phyloP scores from a whole-genome alignment of 2,113 vertebrate species.

The Mellivora capensis region DNA sequence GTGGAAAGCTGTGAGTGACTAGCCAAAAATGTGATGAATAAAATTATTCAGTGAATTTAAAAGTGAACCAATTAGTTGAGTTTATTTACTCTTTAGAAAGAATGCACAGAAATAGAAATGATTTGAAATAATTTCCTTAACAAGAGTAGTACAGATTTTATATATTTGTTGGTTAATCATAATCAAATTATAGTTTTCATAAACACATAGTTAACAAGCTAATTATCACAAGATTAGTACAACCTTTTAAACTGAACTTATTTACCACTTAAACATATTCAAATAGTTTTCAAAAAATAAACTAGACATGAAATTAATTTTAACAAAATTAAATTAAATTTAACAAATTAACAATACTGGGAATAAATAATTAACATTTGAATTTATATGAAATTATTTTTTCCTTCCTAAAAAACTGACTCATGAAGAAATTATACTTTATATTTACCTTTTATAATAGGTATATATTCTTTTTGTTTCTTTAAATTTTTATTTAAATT shows the following conservation, averaged over 20 bases:
- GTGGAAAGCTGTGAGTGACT: background rate
- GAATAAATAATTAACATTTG: background rate
- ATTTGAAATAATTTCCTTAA: background rate
- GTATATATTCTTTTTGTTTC: background rate
- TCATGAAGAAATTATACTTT: background rate
- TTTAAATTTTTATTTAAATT: too few species aligned
- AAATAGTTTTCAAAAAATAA: background rate
- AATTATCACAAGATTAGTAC: background rate
- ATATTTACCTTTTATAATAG: background rate
- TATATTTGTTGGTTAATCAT: background rate
- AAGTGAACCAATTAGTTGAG: background rate
- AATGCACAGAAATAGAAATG: background rate
- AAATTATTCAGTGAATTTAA: background rate
- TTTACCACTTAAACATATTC: background rate
- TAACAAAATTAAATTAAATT: background rate
- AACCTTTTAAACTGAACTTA: background rate
- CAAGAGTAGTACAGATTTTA: background rate
- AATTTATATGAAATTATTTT: background rate
- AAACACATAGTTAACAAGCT: background rate
- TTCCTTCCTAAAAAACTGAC: background rate
- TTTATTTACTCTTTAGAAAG: background rate
- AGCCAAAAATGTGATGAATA: background rate
- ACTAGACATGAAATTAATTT: background rate
- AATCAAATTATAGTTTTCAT: background rate
- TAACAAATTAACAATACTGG: background rate